A percentile compares a stretch with the other conserved stretches of the same genome.
These are phyloP conservation scores for Diadumene lineata DNA, from an alignment of 92 coral and sea anemone genomes.

Conservation along the genomic window DNA sequence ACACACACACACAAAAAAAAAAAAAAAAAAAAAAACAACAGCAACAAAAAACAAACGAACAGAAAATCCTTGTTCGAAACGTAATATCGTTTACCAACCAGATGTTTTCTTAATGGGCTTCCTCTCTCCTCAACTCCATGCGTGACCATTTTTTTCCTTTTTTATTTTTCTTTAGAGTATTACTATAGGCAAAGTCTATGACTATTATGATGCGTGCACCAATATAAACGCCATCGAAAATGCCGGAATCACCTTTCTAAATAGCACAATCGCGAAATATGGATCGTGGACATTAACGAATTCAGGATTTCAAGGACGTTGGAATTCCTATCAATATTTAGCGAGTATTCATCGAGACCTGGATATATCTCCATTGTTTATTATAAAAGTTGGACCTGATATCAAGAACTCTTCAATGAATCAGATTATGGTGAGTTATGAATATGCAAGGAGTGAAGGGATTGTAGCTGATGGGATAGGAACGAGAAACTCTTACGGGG, in stretches of 20 bases:
- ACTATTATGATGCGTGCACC: slow-evolving; percentile 76
- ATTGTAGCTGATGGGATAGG: too few relatives aligned
- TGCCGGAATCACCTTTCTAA: slow-evolving; percentile 57
- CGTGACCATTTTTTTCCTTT: background rate
- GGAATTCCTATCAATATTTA: slow-evolving; percentile 59
- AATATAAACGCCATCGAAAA: slow-evolving; percentile 50
- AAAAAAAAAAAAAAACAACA: too few relatives aligned
- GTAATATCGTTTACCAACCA: too few relatives aligned
- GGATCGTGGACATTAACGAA: slow-evolving; percentile 93
- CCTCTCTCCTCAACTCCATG: too few relatives aligned
- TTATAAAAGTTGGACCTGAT: slow-evolving; percentile 53
- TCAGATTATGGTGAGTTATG: slow-evolving; percentile 80
- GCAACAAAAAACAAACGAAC: too few relatives aligned
- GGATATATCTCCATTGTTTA: slow-evolving; percentile 52
- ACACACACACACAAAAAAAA: too few relatives aligned
- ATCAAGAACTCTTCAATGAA: slow-evolving; percentile 56
- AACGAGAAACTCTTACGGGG: too few relatives aligned
- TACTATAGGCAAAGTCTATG: slow-evolving; percentile 64
- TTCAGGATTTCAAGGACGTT: slow-evolving; percentile 46
- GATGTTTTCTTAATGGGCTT: too few relatives aligned
- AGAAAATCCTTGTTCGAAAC: too few relatives aligned
- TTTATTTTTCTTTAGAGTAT: slow-evolving; percentile 41
- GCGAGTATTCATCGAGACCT: slow-evolving; percentile 63
- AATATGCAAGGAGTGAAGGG: background rate
- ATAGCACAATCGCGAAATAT: slow-evolving; percentile 42